Evolutionary conservation across 2,113 vertebrate species (phyloP).

Genomic region (Tenrec ecaudatus): DNA sequence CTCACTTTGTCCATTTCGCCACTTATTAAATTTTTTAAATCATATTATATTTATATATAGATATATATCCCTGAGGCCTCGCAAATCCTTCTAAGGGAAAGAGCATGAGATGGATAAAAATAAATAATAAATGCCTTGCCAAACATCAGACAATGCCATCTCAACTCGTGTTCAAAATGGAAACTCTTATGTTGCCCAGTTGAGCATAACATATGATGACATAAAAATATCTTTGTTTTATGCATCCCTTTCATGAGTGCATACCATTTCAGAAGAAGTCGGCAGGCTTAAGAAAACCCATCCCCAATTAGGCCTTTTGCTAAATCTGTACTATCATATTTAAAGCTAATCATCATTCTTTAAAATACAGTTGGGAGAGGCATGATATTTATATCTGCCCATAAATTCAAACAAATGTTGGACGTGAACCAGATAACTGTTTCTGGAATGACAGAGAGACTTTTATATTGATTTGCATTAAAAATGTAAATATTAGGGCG

Average conservation of each 20-base stretch:
- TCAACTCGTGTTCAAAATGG: neutral
- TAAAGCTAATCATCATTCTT: constrained; percentile 27
- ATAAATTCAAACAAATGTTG: constrained; percentile 50
- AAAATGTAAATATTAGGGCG: constrained; percentile 42
- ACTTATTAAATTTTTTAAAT: constrained; percentile 4
- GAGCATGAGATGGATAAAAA: neutral
- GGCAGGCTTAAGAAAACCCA: constrained; percentile 29
- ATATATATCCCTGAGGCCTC: neutral
- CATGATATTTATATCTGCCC: constrained; percentile 19
- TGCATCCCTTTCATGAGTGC: constrained; percentile 23
- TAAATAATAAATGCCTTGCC: constrained; percentile 23
- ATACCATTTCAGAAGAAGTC: constrained; percentile 32
- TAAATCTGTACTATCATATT: constrained; percentile 13
- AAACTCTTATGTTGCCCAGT: neutral
- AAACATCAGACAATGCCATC: neutral
- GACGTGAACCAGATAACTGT: neutral
- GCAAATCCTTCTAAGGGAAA: neutral
- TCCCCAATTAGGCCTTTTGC: constrained; percentile 17
- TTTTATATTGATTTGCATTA: constrained; percentile 33
- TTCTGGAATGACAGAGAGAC: constrained; percentile 48
- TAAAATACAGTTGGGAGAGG: constrained; percentile 13
- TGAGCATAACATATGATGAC: too few species aligned
- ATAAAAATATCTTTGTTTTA: neutral
- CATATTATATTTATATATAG: neutral
- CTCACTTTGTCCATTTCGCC: neutral